A percentile compares a stretch with the other conserved stretches of the same genome.
These are phyloP conservation scores for Alcis repandata DNA, from an alignment of 2,888 invertebrate genomes.

Conservation along the genomic window DNA sequence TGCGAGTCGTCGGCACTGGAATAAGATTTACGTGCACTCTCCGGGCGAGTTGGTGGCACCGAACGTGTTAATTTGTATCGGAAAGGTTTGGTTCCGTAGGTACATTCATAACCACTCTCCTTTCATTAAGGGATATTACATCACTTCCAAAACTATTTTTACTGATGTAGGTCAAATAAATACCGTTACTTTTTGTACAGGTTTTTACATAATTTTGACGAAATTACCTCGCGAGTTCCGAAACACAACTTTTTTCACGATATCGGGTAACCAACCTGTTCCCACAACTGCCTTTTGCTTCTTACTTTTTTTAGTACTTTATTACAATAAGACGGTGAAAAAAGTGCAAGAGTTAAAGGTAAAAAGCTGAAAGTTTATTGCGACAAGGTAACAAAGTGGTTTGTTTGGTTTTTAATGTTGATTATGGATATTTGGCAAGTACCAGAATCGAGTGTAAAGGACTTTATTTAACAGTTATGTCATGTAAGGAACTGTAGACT, in stretches of 20 bases:
- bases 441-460: constrained; percentile 28
- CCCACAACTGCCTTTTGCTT: not conserved
- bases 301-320: constrained; percentile 5
- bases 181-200: constrained; percentile 20
- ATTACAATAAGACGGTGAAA: constrained; percentile 2
- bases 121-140: constrained; percentile 16
- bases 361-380: not conserved
- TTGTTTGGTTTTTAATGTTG: not conserved
- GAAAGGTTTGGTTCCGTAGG: too few relatives aligned
- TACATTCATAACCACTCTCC: constrained; percentile 9
- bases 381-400: not conserved
- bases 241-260: constrained; percentile 27
- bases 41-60: too few relatives aligned
- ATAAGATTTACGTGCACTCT: too few relatives aligned
- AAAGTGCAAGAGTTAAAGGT: not conserved
- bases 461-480: constrained; percentile 41
- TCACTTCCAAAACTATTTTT: constrained; percentile 4
- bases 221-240: constrained; percentile 11
- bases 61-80: too few relatives aligned
- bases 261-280: constrained; percentile 27
- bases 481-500: constrained; percentile 4
- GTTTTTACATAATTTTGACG: constrained; percentile 27
- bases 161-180: constrained; percentile 23
- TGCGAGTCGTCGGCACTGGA: too few relatives aligned
- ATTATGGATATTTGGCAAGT: constrained; percentile 14